Evolutionary conservation across 2,113 vertebrate genomes (phyloP).

Genomic region (Neoarius graeffei): DNA sequence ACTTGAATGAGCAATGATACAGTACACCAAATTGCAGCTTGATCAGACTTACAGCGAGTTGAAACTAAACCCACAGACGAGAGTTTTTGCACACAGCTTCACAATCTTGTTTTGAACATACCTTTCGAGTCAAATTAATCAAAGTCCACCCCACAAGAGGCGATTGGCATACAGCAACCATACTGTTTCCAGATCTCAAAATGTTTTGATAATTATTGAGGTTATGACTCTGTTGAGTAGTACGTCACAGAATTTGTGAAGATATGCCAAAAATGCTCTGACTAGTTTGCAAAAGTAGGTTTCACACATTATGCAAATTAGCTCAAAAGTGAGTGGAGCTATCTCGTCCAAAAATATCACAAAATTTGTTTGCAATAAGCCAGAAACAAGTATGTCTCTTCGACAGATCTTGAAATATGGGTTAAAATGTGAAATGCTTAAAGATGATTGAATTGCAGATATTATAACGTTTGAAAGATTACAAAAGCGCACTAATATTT

Average conservation of each 20-base stretch:
- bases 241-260: neutral
- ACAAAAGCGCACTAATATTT: neutral
- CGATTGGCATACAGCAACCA: neutral
- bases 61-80: neutral
- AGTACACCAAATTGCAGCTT: neutral
- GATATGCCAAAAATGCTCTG: neutral
- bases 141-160: neutral
- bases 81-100: neutral
- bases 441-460: neutral
- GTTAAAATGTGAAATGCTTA: neutral
- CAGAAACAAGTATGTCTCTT: neutral
- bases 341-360: neutral
- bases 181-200: neutral
- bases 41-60: neutral
- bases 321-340: neutral
- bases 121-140: neutral
- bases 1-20: neutral
- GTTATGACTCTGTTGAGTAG: neutral
- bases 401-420: neutral
- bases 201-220: neutral
- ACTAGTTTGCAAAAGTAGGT: neutral
- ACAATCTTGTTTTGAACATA: neutral
- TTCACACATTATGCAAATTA: neutral
- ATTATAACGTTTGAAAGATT: neutral
- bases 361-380: neutral